Conservation (phyloP, 1,140 invertebrate species). For the Trichonephila inaurata region DNA sequence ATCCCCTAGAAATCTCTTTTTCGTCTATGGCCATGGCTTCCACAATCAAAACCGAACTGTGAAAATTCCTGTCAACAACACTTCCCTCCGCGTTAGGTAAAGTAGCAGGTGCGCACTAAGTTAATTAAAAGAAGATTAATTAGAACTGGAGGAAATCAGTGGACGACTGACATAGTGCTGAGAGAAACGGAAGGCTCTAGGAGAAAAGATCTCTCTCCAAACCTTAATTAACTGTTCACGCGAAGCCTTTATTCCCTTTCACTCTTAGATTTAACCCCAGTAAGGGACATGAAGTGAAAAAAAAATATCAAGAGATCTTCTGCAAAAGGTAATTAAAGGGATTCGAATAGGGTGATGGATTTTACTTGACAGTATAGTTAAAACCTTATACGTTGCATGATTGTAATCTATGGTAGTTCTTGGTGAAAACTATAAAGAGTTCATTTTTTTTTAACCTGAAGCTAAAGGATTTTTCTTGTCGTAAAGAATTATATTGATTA, state of each 20-base stretch:
- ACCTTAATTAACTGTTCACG: conserved; percentile 67
- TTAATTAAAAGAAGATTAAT: conserved; percentile 73
- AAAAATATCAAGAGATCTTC: neutral
- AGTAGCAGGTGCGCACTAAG: conserved; percentile 64
- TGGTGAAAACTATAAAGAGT: neutral
- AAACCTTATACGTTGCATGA: neutral
- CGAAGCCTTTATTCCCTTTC: conserved; percentile 7
- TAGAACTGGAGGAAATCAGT: conserved; percentile 54
- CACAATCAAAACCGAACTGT: conserved; percentile 41
- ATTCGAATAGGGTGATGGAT: neutral
- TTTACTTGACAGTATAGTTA: neutral
- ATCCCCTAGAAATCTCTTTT: conserved; percentile 18
- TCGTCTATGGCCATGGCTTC: neutral
- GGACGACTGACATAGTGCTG: neutral
- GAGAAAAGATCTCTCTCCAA: neutral
- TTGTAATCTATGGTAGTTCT: neutral
- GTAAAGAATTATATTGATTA: neutral
- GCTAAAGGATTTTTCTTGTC: neutral
- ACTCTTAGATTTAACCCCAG: neutral
- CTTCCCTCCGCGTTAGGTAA: neutral
- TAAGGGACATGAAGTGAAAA: neutral
- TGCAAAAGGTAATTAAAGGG: conserved; percentile 23
- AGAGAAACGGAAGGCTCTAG: conserved; percentile 36
- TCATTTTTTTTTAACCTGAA: neutral
- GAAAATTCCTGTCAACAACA: conserved; percentile 38